Evolutionary conservation across 1,140 invertebrate genomes (phyloP), one percentile per base, ranked within the genome.

Genomic region (Oryctes rhinoceros): DNA sequence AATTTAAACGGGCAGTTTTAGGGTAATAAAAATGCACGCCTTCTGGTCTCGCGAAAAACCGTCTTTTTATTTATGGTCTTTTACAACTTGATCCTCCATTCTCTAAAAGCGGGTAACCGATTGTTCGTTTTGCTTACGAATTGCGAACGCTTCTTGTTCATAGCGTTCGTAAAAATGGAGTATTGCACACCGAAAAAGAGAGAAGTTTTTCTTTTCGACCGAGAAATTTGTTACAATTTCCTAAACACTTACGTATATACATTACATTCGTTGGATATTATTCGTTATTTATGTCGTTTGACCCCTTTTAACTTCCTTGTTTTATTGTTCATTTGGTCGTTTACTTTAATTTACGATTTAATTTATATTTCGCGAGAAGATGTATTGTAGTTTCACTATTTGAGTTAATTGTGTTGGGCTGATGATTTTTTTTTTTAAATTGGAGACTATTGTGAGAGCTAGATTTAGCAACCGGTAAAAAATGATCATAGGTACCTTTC

Each of bases 1-100:
- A 87, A 87, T 87, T 87, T 87, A 87, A 87, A 87, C 85, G 86
- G 85, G 85, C 86, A 87, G 84, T 87, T 87, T 87, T 87, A 86
- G 83, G 84, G 86, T 84, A 87, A 87, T 87, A 87, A 87, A 87
- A 87, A 87, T 87, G 87, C 85, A 87, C 87, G 86, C 87, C 87
- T 87, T 87, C 87, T 87, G 87, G 86, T 84, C 84, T 82, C 83
- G 83, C 83, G 85, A 85, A 86, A 87, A 87, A 87, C 84, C 84
- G 86, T 85, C 85, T 87, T 87, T 87, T 87, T 87, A 87, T 87
- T 87, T 87, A 87, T 87, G 84, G 80, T 84, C 80, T 65, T 74
- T 76, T 78, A 30, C 49, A 79, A 67, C 81, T 80, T 59, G 35
- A 74, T 59, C 71, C 78, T 76, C 47, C 35, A 82, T 81, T 77